Evolutionary conservation across 2,113 vertebrate species (phyloP).

Genomic region (Hydropotes inermis): DNA sequence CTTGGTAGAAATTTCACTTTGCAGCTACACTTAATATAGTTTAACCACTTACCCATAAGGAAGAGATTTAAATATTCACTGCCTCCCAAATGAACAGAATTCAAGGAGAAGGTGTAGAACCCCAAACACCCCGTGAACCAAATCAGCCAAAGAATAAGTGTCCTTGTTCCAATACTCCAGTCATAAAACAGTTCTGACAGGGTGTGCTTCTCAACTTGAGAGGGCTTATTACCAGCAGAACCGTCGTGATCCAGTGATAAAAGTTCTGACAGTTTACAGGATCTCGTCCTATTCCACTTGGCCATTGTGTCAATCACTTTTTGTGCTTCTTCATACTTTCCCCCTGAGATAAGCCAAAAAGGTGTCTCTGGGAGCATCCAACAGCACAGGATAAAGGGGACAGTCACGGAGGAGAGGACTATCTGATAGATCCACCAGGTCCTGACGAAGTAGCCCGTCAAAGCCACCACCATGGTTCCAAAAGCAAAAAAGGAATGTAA

Average conservation of each 20-base stretch:
- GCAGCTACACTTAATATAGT: constrained; percentile 39
- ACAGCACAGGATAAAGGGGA: constrained; percentile 92
- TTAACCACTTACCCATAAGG: constrained; percentile 87
- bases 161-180: constrained; percentile 87
- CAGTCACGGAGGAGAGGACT: constrained; percentile 87
- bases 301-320: constrained; percentile 87
- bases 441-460: constrained; percentile 89
- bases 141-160: constrained; percentile 91
- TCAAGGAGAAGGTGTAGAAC: constrained; percentile 93
- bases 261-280: constrained; percentile 86
- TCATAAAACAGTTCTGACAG: constrained; percentile 90
- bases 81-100: constrained; percentile 90
- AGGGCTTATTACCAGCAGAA: not conserved
- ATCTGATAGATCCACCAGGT: constrained; percentile 96
- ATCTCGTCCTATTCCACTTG: constrained; percentile 84
- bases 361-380: constrained; percentile 96
- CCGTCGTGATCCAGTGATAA: constrained; percentile 73
- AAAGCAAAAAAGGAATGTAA: constrained; percentile 93
- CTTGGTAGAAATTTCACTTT: constrained; percentile 30
- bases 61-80: constrained; percentile 94
- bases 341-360: constrained; percentile 92
- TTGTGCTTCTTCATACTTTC: constrained; percentile 86
- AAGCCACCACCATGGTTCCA: constrained; percentile 91
- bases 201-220: constrained; percentile 82
- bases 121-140: constrained; percentile 96